Conservation (phyloP, 2,888 invertebrate species). For the Melikaiella ostensackeni region DNA sequence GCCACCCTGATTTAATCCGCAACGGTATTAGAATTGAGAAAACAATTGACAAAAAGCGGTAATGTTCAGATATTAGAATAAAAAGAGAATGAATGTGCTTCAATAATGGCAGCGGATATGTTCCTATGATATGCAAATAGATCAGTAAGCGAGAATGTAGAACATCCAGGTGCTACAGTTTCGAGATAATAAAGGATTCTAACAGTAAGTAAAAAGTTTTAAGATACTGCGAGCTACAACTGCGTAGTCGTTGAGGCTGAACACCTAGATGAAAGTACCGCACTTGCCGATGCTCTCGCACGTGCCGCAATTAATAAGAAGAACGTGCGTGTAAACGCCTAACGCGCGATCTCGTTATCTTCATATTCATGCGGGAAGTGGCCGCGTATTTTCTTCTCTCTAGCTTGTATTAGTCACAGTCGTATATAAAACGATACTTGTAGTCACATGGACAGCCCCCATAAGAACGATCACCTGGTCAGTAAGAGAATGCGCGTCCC, state of each 20-base stretch:
- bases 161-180: conserved; percentile 25
- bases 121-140: conserved; percentile 7
- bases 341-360: conserved; percentile 44
- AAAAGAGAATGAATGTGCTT: background rate
- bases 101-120: background rate
- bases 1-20: no score
- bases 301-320: conserved; percentile 58
- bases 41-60: no score
- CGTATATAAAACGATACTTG: conserved; percentile 2
- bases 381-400: background rate
- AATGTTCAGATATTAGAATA: background rate
- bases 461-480: conserved; percentile 23
- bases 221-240: conserved; percentile 10
- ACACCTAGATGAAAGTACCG: conserved; percentile 15
- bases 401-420: conserved; percentile 1
- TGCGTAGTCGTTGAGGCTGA: conserved; percentile 6
- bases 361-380: conserved; percentile 30
- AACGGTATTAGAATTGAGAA: no score
- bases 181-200: conserved; percentile 6
- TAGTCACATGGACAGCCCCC: conserved; percentile 13
- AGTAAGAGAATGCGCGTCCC: conserved; percentile 7
- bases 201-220: background rate
- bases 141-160: conserved; percentile 14
- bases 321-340: conserved; percentile 44
- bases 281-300: conserved; percentile 39